Percentiles rank a stretch among this genome's conserved stretches.
phyloP scores from a whole-genome alignment of 2,888 invertebrate species.

The Eulithis testata region DNA sequence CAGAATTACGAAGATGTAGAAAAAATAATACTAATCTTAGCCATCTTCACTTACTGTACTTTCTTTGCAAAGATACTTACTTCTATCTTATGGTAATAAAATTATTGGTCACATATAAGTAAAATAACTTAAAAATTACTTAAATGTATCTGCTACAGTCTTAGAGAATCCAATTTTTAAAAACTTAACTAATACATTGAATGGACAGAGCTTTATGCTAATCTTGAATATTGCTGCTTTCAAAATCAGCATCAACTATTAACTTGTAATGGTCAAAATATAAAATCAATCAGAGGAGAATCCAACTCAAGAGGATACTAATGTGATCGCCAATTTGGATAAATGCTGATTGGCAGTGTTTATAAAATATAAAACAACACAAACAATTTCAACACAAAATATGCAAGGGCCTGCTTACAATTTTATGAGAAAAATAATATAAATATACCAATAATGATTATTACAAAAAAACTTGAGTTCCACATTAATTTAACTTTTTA shows the following conservation, averaged over 20 bases:
- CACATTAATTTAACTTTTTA: slow-evolving; percentile 45
- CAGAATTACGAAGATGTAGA: slow-evolving; percentile 78
- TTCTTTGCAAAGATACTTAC: slow-evolving; percentile 68
- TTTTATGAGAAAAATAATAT: slow-evolving; percentile 33
- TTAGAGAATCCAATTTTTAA: slow-evolving; percentile 62
- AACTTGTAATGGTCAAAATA: slow-evolving; percentile 40
- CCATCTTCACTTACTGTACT: slow-evolving; percentile 75
- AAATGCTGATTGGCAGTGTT: slow-evolving; percentile 77
- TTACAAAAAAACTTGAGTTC: slow-evolving; percentile 44
- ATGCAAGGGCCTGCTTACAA: slow-evolving; percentile 73
- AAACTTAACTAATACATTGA: slow-evolving; percentile 51
- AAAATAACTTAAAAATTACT: slow-evolving; percentile 73
- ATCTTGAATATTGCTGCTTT: slow-evolving; percentile 37
- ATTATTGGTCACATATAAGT: slow-evolving; percentile 79
- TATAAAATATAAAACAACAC: slow-evolving; percentile 57
- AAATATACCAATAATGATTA: slow-evolving; percentile 28
- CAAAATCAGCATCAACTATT: slow-evolving; percentile 34
- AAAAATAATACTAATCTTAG: slow-evolving; percentile 66
- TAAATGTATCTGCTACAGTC: slow-evolving; percentile 70
- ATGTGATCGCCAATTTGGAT: slow-evolving; percentile 48
- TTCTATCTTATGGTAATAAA: slow-evolving; percentile 72
- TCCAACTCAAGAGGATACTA: slow-evolving; percentile 39
- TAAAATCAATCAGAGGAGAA: slow-evolving; percentile 41
- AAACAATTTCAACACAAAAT: slow-evolving; percentile 54
- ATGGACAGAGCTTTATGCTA: slow-evolving; percentile 50